Base-by-base conservation (phyloP, 1,140 invertebrate species). In the Ericerus pela region DNA sequence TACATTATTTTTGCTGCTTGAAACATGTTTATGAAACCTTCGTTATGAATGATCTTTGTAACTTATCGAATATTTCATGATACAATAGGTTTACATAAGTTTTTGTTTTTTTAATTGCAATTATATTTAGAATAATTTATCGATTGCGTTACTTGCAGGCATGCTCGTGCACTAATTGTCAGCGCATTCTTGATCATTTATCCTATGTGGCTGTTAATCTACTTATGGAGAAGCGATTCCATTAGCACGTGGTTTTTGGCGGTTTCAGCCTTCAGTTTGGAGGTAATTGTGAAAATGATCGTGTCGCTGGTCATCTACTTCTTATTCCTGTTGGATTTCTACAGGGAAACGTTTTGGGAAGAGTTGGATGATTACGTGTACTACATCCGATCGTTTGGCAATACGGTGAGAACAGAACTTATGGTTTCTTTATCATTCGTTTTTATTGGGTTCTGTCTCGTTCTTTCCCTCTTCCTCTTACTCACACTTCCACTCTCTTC, bases 301-400 rank as follows among this genome's bases (percentile, higher is more conserved):
- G 33, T 66, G 20, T 92, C 88, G 18, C 68, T 95, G 10, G 76
- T 88, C 52, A 89, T 93, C 11, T 96, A 96, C 67, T 79, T 79
- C 0, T 72, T 96, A 29, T 95, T 93, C 66, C 74, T 95, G 24
- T 79, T 91, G 52, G 92, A 96, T 66, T 85, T 87, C 0, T 82
- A 84, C 51, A 73, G 84, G n/a, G 82, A 82, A 51, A 83, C 80
- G 11, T 91, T 93, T 58, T 96, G 91, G 91, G 91, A 95, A 68
- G 81, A 82, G 64, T 69, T 96, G 1, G 94, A 97, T 67, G 92
- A 96, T 65, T 92, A 92, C 65, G 82, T 96, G 0, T 96, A 95
- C 68, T 88, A 91, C 63, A 90, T 94, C 26, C 76, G 85, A 54
- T 84, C 89, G 1, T 85, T 91, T 64, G 90, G 90, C 1, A 88